Evolutionary conservation across 2,888 invertebrate species (phyloP).

Genomic region (Aromia moschata): DNA sequence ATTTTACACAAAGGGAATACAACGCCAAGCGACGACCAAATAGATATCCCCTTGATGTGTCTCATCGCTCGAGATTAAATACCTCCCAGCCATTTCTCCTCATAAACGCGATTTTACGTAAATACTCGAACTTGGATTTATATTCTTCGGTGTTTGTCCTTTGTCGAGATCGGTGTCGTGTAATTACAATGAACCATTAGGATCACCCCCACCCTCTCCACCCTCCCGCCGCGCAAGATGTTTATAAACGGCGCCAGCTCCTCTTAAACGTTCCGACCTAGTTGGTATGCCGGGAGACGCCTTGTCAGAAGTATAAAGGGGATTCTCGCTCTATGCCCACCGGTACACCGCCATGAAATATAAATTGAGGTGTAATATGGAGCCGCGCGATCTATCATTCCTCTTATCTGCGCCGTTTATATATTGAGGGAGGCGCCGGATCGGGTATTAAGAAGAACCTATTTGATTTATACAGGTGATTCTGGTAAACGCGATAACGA

Average conservation of each 20-base stretch:
- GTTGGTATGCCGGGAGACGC: constrained; percentile 36
- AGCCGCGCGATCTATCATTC: constrained; percentile 25
- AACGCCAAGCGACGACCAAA: too few species aligned
- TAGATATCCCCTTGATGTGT: neutral
- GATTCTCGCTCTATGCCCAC: constrained; percentile 31
- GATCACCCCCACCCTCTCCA: too few species aligned
- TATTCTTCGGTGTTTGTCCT: too few species aligned
- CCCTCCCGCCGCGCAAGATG: constrained; percentile 7
- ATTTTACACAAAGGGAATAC: too few species aligned
- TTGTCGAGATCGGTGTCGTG: too few species aligned
- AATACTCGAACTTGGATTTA: too few species aligned
- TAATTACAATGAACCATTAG: too few species aligned
- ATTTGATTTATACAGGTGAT: constrained; percentile 25
- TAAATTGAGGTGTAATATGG: constrained; percentile 26
- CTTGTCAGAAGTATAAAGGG: constrained; percentile 38
- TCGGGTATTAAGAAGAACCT: constrained; percentile 24
- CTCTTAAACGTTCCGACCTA: constrained; percentile 25
- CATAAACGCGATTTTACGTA: neutral
- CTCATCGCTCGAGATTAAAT: neutral
- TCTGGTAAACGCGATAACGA: constrained; percentile 14
- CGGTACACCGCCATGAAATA: constrained; percentile 20
- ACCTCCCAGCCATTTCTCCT: neutral
- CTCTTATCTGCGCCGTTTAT: constrained; percentile 21
- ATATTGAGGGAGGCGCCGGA: constrained; percentile 1
- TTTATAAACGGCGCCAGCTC: constrained; percentile 20